Conservation (phyloP, 2,888 invertebrate genomes). For the Aphodius granarius region DNA sequence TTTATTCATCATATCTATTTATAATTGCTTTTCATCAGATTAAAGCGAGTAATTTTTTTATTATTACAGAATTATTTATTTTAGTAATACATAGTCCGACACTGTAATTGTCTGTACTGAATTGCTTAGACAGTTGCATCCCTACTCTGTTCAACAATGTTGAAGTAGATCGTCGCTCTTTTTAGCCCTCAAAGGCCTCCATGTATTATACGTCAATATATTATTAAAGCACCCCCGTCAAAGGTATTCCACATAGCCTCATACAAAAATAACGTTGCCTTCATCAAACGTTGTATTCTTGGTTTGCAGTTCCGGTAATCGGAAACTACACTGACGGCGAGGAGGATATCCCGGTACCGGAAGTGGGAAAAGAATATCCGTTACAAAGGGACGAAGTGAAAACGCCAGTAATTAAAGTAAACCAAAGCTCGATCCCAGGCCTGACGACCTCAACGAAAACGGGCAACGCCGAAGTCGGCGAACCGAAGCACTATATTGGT, state of each 20-base stretch:
- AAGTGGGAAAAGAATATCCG: conserved; percentile 63
- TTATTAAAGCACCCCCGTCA: background rate
- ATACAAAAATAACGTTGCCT: background rate
- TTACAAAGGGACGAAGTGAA: conserved; percentile 71
- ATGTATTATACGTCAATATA: background rate
- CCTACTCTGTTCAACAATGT: too few relatives aligned
- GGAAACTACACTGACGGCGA: conserved; percentile 68
- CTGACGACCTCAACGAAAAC: conserved; percentile 34
- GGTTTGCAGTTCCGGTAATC: conserved; percentile 58
- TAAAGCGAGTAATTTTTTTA: too few relatives aligned
- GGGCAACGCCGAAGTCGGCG: conserved; percentile 58
- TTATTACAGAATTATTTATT: too few relatives aligned
- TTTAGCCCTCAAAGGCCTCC: background rate
- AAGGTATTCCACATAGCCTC: background rate
- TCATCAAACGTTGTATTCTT: background rate
- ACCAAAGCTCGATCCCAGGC: conserved; percentile 50
- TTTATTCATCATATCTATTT: too few relatives aligned
- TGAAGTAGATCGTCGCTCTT: background rate
- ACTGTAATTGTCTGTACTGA: too few relatives aligned
- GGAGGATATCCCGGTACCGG: conserved; percentile 52
- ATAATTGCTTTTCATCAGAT: too few relatives aligned
- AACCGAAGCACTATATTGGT: conserved; percentile 64
- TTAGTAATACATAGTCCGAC: too few relatives aligned
- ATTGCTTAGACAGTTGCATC: too few relatives aligned
- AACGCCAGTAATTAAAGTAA: conserved; percentile 60